Conservation (phyloP, 2,113 vertebrate species). For the rat (Rattus norvegicus) region GRCr8 NC_086024.1:9273501-9274000, state of each 20-base stretch:
- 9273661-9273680: background rate
- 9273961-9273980: background rate
- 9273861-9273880: no score
- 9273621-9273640: background rate
- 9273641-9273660: background rate
- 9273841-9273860: no score
- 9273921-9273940: background rate
- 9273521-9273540: background rate
- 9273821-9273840: background rate
- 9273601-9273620: background rate
- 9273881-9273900: background rate
- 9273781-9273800: background rate
- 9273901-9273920: no score
- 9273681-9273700: background rate
- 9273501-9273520: background rate
- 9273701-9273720: background rate
- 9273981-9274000: background rate
- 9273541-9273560: background rate
- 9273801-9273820: background rate
- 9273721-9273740: background rate
- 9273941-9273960: background rate
- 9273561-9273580: background rate
- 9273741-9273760: background rate
- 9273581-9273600: accelerated
- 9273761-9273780: background rate